Conservation (phyloP, 2,113 vertebrate genomes). For the Okapia johnstoni region DNA sequence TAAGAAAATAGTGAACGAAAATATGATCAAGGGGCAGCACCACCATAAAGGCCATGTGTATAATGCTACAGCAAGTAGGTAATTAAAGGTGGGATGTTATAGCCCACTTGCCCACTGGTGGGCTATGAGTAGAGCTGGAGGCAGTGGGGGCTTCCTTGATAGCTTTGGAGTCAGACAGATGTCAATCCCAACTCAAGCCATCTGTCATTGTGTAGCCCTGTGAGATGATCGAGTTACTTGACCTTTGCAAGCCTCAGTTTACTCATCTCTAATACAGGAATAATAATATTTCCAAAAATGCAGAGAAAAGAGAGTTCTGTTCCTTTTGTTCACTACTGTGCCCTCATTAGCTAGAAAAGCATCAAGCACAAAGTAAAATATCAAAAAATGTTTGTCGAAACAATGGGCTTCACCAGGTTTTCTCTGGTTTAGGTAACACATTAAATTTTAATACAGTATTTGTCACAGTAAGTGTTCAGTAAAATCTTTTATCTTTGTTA, state of each 20-base stretch:
- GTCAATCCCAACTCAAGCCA: neutral
- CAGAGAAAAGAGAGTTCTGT: neutral
- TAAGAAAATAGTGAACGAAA: conserved; percentile 42
- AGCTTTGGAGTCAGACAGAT: neutral
- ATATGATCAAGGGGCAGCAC: neutral
- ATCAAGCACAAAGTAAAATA: neutral
- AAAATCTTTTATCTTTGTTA: neutral
- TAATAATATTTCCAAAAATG: neutral
- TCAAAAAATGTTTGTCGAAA: neutral
- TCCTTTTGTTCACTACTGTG: neutral
- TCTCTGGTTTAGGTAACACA: neutral
- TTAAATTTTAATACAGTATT: neutral
- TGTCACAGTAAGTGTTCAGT: neutral
- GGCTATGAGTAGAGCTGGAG: neutral
- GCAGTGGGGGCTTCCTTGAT: neutral
- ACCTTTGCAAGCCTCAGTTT: neutral
- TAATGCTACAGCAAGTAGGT: neutral
- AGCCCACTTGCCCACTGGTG: fast-evolving
- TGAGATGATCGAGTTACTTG: neutral
- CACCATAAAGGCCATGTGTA: neutral
- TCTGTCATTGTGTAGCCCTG: neutral
- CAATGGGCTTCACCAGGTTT: neutral
- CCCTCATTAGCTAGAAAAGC: neutral
- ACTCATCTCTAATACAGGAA: neutral
- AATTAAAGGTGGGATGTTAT: neutral